A percentile compares a stretch with the other conserved stretches of the same genome.
These are phyloP conservation scores for Umimayanthus chanpuru DNA, from an alignment of 92 coral and sea anemone genomes.

Conservation along the genomic window DNA sequence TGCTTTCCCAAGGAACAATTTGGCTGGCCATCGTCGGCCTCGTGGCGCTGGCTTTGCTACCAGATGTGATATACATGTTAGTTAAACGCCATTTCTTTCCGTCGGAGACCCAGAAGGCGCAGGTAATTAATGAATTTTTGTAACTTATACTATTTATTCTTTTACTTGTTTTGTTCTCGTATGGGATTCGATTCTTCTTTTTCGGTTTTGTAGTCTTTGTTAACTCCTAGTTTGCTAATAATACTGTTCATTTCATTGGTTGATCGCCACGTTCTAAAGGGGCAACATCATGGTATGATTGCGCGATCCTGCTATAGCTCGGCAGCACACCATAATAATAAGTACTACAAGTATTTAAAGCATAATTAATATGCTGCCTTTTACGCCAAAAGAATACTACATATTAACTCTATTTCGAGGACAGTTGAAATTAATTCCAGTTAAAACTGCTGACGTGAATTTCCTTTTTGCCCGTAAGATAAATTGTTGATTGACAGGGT, in stretches of 20 bases:
- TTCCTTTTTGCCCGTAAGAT: background rate
- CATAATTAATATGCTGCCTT: background rate
- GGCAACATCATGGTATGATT: background rate
- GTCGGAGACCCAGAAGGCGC: conserved; percentile 88
- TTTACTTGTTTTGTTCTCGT: too few species aligned
- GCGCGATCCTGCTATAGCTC: background rate
- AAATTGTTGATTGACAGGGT: background rate
- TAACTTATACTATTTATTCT: too few species aligned
- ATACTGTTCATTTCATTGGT: background rate
- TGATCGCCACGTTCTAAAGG: background rate
- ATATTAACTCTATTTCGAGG: background rate
- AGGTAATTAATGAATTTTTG: conserved; percentile 59
- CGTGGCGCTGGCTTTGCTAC: conserved; percentile 62
- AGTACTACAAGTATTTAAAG: background rate
- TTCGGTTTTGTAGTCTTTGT: background rate
- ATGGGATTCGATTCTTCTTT: background rate
- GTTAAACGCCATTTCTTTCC: conserved; percentile 79
- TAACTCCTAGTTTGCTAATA: too few species aligned
- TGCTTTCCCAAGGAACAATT: conserved; percentile 69
- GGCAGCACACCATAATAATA: background rate
- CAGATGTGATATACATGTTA: conserved; percentile 84
- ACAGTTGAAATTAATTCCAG: background rate
- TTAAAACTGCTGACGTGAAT: background rate
- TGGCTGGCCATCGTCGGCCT: conserved; percentile 85
- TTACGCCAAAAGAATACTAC: background rate